Percentiles rank a stretch among this genome's conserved stretches.
These are phyloP conservation scores for Punctoribates punctum DNA, from an alignment of 2,888 invertebrate species.

Conservation along the genomic window DNA sequence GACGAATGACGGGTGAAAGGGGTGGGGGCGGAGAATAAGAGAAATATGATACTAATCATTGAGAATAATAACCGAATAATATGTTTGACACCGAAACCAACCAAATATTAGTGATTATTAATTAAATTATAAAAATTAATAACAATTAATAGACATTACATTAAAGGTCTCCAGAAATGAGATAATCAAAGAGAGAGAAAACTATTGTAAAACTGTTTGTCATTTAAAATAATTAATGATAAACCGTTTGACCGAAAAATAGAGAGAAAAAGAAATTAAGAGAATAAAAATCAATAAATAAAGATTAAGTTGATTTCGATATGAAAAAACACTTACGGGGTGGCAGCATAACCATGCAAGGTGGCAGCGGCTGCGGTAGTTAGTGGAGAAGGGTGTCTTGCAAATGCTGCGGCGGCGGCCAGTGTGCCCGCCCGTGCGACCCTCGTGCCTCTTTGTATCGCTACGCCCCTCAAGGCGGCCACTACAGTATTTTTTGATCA, in stretches of 20 bases:
- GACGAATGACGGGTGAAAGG: neutral
- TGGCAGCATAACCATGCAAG: slow-evolving; percentile 70
- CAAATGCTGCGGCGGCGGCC: slow-evolving; percentile 60
- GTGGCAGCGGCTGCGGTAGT: slow-evolving; percentile 66
- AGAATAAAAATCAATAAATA: neutral
- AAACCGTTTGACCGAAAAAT: slow-evolving; percentile 1
- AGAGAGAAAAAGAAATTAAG: neutral
- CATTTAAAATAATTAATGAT: too few species aligned
- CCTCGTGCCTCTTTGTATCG: slow-evolving; percentile 67
- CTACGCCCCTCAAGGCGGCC: slow-evolving; percentile 76
- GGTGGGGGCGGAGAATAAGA: neutral
- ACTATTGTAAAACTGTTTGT: neutral
- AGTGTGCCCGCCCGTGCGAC: slow-evolving; percentile 60
- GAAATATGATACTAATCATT: neutral
- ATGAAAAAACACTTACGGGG: slow-evolving; percentile 68
- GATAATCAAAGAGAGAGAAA: neutral
- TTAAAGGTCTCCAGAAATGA: neutral
- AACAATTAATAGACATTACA: slow-evolving; percentile 1
- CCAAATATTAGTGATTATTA: slow-evolving; percentile 2
- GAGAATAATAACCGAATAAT: neutral
- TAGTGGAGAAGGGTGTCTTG: slow-evolving; percentile 64
- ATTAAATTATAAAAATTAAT: neutral
- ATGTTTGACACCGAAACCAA: neutral
- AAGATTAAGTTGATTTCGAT: slow-evolving; percentile 6
- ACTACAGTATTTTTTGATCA: slow-evolving; percentile 55